Conservation (phyloP, 2,888 invertebrate genomes). For the Sesamia inferens region DNA sequence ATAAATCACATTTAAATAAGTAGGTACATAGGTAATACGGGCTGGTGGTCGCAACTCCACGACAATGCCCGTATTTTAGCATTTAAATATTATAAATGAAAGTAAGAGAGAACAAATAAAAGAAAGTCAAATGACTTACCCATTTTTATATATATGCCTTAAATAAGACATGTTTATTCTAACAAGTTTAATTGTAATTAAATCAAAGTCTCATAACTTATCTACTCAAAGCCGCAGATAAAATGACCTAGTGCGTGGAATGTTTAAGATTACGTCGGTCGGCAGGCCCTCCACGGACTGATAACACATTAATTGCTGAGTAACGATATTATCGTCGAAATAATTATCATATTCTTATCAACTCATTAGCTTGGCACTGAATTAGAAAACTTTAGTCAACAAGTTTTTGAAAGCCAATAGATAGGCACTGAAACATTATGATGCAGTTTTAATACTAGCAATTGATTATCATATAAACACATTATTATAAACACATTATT, state of each 20-base stretch:
- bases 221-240: conserved; percentile 52
- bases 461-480: conserved; percentile 23
- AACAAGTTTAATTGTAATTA: conserved; percentile 57
- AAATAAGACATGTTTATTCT: conserved; percentile 77
- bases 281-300: conserved; percentile 63
- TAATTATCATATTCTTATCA: conserved; percentile 66
- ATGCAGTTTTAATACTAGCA: not conserved
- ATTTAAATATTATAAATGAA: not conserved
- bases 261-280: conserved; percentile 67
- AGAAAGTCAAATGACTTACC: conserved; percentile 70
- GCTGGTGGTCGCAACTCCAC: no score
- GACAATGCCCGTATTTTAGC: no score
- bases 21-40: no score
- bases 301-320: conserved; percentile 47
- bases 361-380: conserved; percentile 52
- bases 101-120: not conserved
- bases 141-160: conserved; percentile 75
- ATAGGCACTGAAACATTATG: not conserved
- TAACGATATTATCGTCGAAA: conserved; percentile 57
- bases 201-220: conserved; percentile 69
- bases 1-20: no score
- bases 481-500: conserved; percentile 22
- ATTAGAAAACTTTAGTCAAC: conserved; percentile 22
- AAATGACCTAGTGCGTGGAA: conserved; percentile 47
- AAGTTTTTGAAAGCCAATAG: not conserved